Evolutionary conservation across 2,888 invertebrate species (phyloP).

Genomic region (Hemistola chrysoprasaria): DNA sequence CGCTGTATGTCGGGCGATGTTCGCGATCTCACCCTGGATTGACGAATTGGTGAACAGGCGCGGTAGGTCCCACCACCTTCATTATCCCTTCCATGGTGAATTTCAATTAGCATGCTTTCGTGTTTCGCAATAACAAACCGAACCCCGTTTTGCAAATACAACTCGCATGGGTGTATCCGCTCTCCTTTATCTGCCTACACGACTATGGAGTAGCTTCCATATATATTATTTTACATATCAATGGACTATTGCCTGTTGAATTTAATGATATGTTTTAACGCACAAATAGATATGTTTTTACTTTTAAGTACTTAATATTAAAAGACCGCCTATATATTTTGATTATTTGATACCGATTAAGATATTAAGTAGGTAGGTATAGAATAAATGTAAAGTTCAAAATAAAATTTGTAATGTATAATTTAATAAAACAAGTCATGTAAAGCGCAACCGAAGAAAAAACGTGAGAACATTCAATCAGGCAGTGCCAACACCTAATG

Average conservation of each 20-base stretch:
- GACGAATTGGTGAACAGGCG: conserved; percentile 50
- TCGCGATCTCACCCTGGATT: conserved; percentile 46
- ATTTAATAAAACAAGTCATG: conserved; percentile 15
- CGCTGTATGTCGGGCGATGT: conserved; percentile 47
- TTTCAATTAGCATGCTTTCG: conserved; percentile 78
- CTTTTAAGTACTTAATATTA: too few species aligned
- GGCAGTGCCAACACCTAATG: conserved; percentile 64
- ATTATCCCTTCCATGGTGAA: conserved; percentile 82
- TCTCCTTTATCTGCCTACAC: conserved; percentile 4
- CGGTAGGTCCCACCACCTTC: conserved; percentile 50
- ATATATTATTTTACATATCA: too few species aligned
- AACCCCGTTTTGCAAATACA: conserved; percentile 50
- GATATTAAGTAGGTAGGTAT: too few species aligned
- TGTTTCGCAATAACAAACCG: conserved; percentile 74
- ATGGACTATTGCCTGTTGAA: background rate
- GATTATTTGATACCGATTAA: too few species aligned
- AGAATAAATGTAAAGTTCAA: too few species aligned
- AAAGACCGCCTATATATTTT: too few species aligned
- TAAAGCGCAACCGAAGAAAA: conserved; percentile 38
- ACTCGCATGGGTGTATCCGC: conserved; percentile 21
- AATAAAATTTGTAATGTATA: too few species aligned
- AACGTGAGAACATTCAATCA: conserved; percentile 50
- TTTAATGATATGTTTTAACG: too few species aligned
- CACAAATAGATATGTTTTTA: too few species aligned
- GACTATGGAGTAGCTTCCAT: background rate